Percentiles rank a stretch among this genome's conserved stretches.
phyloP scores from a whole-genome alignment of 2,888 invertebrate genomes.

The Agrotis exclamationis region DNA sequence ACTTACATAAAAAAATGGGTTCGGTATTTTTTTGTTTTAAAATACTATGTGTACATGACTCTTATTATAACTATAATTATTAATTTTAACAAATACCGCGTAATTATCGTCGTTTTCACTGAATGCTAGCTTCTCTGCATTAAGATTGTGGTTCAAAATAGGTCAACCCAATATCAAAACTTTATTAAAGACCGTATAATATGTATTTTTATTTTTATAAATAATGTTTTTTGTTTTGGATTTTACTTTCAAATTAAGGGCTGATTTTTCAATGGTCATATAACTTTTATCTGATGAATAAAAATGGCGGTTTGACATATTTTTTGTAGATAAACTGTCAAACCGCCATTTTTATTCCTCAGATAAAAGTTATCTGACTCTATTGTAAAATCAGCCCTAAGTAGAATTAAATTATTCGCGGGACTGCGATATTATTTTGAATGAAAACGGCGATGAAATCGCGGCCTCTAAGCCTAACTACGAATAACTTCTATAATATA shows the following conservation, averaged over 20 bases:
- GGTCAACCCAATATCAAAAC: background rate
- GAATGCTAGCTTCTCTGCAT: background rate
- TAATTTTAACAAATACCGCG: conserved; percentile 2
- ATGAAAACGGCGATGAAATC: conserved; percentile 16
- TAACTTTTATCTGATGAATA: no score
- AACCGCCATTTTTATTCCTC: no score
- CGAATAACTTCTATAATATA: conserved; percentile 20
- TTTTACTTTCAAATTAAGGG: no score
- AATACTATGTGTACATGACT: conserved; percentile 33
- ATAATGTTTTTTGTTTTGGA: no score
- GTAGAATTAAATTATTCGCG: no score
- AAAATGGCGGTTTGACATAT: no score
- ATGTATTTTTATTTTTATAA: no score
- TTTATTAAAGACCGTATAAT: no score
- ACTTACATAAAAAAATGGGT: background rate
- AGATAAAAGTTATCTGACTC: no score
- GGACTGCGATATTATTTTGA: background rate
- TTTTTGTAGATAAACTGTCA: no score
- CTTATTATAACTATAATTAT: conserved; percentile 2
- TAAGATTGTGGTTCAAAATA: background rate
- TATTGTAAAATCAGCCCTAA: no score
- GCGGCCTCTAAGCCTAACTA: conserved; percentile 6
- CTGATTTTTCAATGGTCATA: no score
- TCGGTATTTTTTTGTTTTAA: background rate
- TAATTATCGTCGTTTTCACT: conserved; percentile 31